Evolutionary conservation across 2,888 invertebrate genomes (phyloP).

Genomic region (Drosophila putrida): DNA sequence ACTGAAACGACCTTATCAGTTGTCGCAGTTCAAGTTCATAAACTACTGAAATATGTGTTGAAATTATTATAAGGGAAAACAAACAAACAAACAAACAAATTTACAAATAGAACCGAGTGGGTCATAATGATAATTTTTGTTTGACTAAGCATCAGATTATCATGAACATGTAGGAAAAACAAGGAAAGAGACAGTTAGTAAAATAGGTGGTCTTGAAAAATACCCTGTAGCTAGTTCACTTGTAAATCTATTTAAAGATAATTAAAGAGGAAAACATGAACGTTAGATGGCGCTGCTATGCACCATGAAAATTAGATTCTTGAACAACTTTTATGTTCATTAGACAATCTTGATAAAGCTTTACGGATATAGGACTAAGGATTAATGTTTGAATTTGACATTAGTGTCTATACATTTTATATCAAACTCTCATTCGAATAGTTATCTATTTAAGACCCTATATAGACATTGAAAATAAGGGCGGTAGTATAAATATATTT

Average conservation of each 20-base stretch:
- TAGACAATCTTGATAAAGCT: neutral
- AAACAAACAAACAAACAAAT: constrained; percentile 20
- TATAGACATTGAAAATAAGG: too few relatives aligned
- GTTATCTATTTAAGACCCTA: too few relatives aligned
- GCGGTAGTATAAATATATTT: too few relatives aligned
- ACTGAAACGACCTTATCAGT: constrained; percentile 38
- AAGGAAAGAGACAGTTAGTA: neutral
- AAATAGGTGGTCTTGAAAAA: neutral
- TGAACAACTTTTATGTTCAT: neutral
- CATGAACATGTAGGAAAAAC: constrained; percentile 4
- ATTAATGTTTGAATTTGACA: too few relatives aligned
- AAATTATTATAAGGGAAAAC: constrained; percentile 8
- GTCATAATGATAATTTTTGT: constrained; percentile 17
- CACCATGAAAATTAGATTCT: neutral
- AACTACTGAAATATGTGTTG: constrained; percentile 19
- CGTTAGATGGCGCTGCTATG: neutral
- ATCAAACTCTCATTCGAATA: too few relatives aligned
- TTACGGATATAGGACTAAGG: neutral
- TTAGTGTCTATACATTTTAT: too few relatives aligned
- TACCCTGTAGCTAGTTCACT: neutral
- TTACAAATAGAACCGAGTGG: neutral
- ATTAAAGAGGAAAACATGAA: neutral
- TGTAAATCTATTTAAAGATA: neutral
- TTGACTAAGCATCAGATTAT: constrained; percentile 15
- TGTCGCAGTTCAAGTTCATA: constrained; percentile 25